Conservation (phyloP, 1,140 invertebrate species). For the Nylanderia fulva region DNA sequence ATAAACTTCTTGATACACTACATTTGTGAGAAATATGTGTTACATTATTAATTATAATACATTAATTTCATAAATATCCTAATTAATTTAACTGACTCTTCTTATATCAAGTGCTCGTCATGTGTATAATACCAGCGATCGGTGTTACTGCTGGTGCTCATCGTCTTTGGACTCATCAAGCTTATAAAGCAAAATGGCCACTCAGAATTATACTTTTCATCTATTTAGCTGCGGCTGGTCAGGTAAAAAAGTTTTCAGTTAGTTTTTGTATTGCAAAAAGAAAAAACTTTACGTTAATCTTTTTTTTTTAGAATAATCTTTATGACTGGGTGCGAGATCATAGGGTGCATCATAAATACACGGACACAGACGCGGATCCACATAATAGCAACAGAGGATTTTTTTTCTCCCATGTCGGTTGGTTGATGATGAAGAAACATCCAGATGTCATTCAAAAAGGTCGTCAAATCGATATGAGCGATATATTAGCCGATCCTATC, state of each 20-base stretch:
- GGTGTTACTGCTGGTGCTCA: conserved; percentile 94
- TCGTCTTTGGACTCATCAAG: conserved; percentile 93
- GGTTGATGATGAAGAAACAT: conserved; percentile 92
- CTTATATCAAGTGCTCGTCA: conserved; percentile 82
- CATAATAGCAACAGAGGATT: conserved; percentile 93
- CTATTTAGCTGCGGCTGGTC: conserved; percentile 90
- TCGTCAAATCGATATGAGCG: conserved; percentile 89
- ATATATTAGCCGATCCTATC: conserved; percentile 87
- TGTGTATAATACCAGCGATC: conserved; percentile 87
- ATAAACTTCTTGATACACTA: not conserved
- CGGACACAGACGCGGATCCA: conserved; percentile 93
- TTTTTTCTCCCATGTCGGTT: conserved; percentile 94
- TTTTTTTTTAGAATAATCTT: conserved; percentile 87
- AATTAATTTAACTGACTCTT: not conserved
- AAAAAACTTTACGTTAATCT: conserved; percentile 7
- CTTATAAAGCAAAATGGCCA: conserved; percentile 93
- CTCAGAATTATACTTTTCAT: conserved; percentile 90
- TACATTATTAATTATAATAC: not conserved
- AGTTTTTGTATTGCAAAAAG: not conserved
- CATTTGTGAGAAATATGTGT: not conserved
- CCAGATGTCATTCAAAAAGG: conserved; percentile 89
- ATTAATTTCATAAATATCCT: not conserved
- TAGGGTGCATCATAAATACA: conserved; percentile 93
- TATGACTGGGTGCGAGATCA: conserved; percentile 93
- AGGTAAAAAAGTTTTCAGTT: conserved; percentile 85